Conservation (phyloP, 2,113 vertebrate genomes). For the Oriolus oriolus region DNA sequence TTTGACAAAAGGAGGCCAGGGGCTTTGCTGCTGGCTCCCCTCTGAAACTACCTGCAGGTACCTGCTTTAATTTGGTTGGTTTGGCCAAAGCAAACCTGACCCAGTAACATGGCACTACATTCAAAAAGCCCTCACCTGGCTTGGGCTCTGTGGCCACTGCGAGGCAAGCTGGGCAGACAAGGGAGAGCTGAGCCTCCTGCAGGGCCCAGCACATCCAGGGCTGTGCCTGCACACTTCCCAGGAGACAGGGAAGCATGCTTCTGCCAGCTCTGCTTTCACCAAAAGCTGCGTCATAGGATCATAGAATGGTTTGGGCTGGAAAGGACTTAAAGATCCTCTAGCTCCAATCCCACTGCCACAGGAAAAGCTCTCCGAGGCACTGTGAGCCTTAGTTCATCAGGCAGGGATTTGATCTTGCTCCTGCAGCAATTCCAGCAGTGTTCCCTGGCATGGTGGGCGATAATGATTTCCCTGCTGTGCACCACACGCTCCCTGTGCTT, state of each 20-base stretch:
- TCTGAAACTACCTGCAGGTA: not conserved
- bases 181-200: not conserved
- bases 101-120: fast-evolving
- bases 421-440: not conserved
- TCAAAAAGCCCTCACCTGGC: not conserved
- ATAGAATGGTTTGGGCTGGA: not conserved
- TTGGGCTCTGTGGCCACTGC: fast-evolving
- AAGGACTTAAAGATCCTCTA: not conserved
- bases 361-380: not conserved
- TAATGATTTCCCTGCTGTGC: not conserved
- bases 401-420: not conserved
- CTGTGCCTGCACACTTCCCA: not conserved
- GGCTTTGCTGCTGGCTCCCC: not conserved
- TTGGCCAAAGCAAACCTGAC: not conserved
- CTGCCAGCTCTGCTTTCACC: not conserved
- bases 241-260: fast-evolving
- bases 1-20: not conserved
- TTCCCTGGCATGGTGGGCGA: fast-evolving
- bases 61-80: not conserved
- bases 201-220: not conserved
- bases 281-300: not conserved
- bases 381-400: not conserved
- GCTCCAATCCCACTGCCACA: not conserved
- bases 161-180: not conserved
- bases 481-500: not conserved